phyloP scores from a whole-genome alignment of 2,797 vertebrate genomes.

The Clarias laeviceps region DNA sequence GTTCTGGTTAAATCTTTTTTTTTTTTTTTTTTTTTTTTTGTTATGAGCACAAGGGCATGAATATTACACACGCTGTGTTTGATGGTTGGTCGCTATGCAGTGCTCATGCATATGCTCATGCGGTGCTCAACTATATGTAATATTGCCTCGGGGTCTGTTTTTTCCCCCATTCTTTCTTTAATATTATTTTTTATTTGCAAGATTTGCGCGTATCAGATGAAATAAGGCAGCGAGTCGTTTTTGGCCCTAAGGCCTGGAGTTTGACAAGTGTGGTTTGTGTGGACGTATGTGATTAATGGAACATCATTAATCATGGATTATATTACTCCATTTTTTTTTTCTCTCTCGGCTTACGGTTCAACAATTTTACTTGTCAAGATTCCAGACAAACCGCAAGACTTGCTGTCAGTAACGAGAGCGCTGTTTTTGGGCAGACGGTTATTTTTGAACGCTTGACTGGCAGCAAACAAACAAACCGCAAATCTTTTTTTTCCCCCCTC shows the following conservation, averaged over 20 bases:
- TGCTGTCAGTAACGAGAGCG: background rate
- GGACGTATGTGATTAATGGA: slow-evolving; percentile 23
- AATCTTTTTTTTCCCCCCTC: background rate
- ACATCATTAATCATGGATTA: slow-evolving; percentile 36
- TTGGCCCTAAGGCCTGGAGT: background rate
- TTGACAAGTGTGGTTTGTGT: slow-evolving; percentile 30
- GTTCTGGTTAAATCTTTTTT: background rate
- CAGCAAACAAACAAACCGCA: slow-evolving; percentile 11
- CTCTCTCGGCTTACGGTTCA: background rate
- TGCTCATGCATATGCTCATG: background rate
- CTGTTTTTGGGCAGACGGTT: background rate
- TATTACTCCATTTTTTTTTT: slow-evolving; percentile 10
- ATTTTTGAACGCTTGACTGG: slow-evolving; percentile 11
- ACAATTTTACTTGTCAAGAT: slow-evolving; percentile 16
- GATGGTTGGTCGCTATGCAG: slow-evolving; percentile 5
- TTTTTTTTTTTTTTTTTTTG: background rate
- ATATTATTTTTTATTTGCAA: slow-evolving; percentile 4
- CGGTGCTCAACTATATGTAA: slow-evolving; percentile 4
- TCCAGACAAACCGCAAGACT: background rate
- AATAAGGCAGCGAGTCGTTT: slow-evolving; percentile 5
- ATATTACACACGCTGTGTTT: background rate
- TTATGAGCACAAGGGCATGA: background rate
- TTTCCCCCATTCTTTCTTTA: background rate
- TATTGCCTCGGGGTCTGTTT: background rate
- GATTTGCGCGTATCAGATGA: slow-evolving; percentile 10